These are phyloP conservation scores for Porites lutea DNA, from an alignment of 64 coral and sea anemone species.

Conservation along the genomic window DNA sequence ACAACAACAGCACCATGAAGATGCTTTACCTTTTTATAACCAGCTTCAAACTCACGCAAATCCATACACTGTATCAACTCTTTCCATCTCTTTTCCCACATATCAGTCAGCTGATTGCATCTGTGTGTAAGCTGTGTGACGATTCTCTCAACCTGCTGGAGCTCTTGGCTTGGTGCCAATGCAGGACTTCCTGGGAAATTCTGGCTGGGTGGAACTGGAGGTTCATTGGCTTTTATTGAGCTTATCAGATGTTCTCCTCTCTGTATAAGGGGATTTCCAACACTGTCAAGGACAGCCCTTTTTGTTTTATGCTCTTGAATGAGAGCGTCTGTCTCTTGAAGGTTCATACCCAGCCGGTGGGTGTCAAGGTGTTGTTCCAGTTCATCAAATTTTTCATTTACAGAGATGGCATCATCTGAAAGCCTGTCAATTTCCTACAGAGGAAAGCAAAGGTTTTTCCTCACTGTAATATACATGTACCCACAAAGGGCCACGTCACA, in stretches of 20 bases:
- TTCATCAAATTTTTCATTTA: slow-evolving; percentile 66
- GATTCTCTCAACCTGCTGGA: slow-evolving; percentile 48
- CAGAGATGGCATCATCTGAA: slow-evolving; percentile 35
- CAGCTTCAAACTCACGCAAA: slow-evolving; percentile 85
- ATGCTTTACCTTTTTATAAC: slow-evolving; percentile 76
- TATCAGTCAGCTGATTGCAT: slow-evolving; percentile 69
- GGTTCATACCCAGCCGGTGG: slow-evolving; percentile 51
- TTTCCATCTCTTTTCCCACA: slow-evolving; percentile 81
- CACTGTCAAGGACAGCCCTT: slow-evolving; percentile 46
- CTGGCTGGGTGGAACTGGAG: slow-evolving; percentile 61
- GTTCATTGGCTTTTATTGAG: slow-evolving; percentile 71
- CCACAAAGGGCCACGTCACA: too few species aligned
- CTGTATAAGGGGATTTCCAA: slow-evolving; percentile 70
- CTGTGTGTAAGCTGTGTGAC: slow-evolving; percentile 59
- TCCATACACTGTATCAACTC: slow-evolving; percentile 88
- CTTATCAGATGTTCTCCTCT: slow-evolving; percentile 60
- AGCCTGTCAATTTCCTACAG: slow-evolving; percentile 70
- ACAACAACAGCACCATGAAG: too few species aligned
- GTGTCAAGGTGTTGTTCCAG: slow-evolving; percentile 85
- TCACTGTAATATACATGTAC: too few species aligned
- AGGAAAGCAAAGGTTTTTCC: neutral
- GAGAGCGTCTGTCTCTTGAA: slow-evolving; percentile 64
- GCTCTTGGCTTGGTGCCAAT: slow-evolving; percentile 77
- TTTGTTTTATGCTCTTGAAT: slow-evolving; percentile 69
- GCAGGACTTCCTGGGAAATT: slow-evolving; percentile 29